A percentile compares a stretch with the other conserved stretches of the same genome.
phyloP scores from a whole-genome alignment of 1,140 invertebrate species.

The Reticulitermes speratus region DNA sequence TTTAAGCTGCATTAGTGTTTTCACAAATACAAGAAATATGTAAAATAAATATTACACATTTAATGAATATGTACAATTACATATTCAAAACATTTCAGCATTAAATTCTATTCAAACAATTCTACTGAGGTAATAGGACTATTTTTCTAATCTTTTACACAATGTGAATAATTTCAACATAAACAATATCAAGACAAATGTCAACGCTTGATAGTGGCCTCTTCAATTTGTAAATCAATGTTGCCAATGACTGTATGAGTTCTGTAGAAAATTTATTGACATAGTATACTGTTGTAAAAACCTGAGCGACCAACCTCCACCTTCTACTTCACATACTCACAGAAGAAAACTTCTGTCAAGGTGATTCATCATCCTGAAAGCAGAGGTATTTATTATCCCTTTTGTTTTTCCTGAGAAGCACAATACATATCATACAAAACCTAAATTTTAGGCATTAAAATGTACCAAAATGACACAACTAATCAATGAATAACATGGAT shows the following conservation, averaged over 20 bases:
- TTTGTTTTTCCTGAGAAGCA: slow-evolving; percentile 15
- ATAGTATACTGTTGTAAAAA: slow-evolving; percentile 16
- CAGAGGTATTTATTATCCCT: slow-evolving; percentile 11
- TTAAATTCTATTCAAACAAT: no score
- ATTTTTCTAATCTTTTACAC: no score
- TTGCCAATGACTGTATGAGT: neutral
- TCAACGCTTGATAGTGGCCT: neutral
- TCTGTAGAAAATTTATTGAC: slow-evolving; percentile 16
- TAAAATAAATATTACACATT: neutral
- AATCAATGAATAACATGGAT: neutral
- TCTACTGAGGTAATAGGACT: no score
- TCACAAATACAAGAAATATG: neutral
- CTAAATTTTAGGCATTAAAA: neutral
- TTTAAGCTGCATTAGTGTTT: no score
- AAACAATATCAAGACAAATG: neutral
- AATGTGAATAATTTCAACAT: no score
- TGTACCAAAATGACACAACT: neutral
- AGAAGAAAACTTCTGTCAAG: slow-evolving; percentile 18
- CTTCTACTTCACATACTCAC: neutral
- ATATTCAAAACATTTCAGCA: no score
- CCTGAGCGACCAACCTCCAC: neutral
- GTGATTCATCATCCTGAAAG: slow-evolving; percentile 11
- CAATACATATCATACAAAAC: neutral
- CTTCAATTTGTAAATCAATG: neutral
- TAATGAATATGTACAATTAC: neutral